Conservation (phyloP, 2,797 vertebrate genomes). For the Syngnathus acus region DNA sequence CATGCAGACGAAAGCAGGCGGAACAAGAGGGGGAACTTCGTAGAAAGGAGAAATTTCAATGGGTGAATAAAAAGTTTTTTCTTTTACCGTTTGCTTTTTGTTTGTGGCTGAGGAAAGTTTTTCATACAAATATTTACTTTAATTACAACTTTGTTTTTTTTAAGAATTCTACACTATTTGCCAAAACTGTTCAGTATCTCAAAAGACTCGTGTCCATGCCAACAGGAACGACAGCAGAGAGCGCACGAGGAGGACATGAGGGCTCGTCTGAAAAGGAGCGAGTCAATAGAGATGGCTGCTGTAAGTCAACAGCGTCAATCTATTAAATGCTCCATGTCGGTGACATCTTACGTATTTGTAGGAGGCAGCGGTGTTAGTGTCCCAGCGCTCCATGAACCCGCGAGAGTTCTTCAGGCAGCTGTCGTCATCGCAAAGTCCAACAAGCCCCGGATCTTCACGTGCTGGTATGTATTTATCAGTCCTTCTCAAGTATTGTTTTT, state of each 20-base stretch:
- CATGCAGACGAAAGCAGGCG: constrained; percentile 68
- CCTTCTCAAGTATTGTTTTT: too few species aligned
- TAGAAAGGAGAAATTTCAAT: constrained; percentile 68
- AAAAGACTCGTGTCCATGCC: constrained; percentile 4
- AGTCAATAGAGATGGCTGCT: constrained; percentile 78
- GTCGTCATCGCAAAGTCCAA: constrained; percentile 62
- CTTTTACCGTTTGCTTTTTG: too few species aligned
- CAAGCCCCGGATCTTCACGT: constrained; percentile 60
- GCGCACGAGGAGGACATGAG: constrained; percentile 76
- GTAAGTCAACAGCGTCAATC: constrained; percentile 54
- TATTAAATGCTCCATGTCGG: not conserved
- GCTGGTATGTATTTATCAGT: constrained; percentile 55
- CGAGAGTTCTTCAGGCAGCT: constrained; percentile 79
- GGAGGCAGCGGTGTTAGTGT: constrained; percentile 77
- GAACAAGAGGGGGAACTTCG: constrained; percentile 66
- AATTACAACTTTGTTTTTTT: too few species aligned
- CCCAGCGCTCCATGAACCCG: constrained; percentile 74
- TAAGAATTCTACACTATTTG: too few species aligned
- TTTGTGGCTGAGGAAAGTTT: too few species aligned
- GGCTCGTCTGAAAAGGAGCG: constrained; percentile 66
- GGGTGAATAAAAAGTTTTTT: constrained; percentile 58
- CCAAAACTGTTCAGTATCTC: too few species aligned
- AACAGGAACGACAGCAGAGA: constrained; percentile 73
- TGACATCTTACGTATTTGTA: constrained; percentile 25
- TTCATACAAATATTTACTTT: too few species aligned